Evolutionary conservation across 2,113 vertebrate genomes (phyloP).

Genomic region (Rhegmatorhina hoffmannsi): DNA sequence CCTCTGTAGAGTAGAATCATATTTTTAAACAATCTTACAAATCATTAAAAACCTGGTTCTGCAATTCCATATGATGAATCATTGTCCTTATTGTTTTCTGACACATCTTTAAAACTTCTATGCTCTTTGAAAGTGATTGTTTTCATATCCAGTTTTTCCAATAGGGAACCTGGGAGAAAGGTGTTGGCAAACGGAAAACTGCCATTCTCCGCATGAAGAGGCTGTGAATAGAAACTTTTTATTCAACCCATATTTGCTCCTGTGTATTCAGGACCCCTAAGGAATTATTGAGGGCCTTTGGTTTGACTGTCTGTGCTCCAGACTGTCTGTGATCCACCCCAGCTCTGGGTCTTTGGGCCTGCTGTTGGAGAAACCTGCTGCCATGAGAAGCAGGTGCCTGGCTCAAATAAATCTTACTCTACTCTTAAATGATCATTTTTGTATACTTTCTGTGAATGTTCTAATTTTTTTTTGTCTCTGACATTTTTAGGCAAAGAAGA

Average conservation of each 20-base stretch:
- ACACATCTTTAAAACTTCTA: not conserved
- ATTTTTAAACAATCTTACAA: not conserved
- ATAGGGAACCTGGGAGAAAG: not conserved
- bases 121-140: not conserved
- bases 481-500: not conserved
- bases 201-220: not conserved
- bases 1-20: not conserved
- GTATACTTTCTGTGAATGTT: not conserved
- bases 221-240: not conserved
- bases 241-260: not conserved
- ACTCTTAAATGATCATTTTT: not conserved
- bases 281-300: rapidly evolving
- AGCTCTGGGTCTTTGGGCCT: not conserved
- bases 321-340: not conserved
- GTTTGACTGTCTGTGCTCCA: not conserved
- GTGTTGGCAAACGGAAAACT: not conserved
- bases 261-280: not conserved
- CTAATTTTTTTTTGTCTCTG: not conserved
- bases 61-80: not conserved
- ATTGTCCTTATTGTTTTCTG: not conserved
- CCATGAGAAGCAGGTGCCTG: not conserved
- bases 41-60: not conserved
- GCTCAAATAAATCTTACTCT: not conserved
- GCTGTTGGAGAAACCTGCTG: not conserved
- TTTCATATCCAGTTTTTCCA: not conserved